Percentiles rank a stretch among this genome's conserved stretches.
These are phyloP conservation scores for Cerastis leucographa DNA, from an alignment of 2,888 invertebrate genomes.

Conservation along the genomic window DNA sequence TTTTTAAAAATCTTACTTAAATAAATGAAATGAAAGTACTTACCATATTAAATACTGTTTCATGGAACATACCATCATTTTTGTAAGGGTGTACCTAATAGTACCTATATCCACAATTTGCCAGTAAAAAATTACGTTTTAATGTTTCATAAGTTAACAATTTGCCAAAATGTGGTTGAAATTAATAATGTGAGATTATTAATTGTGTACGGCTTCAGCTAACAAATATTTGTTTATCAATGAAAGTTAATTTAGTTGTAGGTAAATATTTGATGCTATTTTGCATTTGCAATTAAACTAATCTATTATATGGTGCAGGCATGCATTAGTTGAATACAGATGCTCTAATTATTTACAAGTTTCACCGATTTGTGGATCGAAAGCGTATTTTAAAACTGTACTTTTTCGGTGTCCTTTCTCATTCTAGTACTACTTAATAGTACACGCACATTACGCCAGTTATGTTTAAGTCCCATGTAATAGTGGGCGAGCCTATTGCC, in stretches of 20 bases:
- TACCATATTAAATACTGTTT: constrained; percentile 12
- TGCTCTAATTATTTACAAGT: not conserved
- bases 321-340: constrained; percentile 11
- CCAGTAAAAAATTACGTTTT: not conserved
- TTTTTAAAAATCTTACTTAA: no score
- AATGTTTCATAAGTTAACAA: constrained; percentile 3
- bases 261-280: constrained; percentile 49
- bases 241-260: constrained; percentile 36
- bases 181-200: constrained; percentile 31
- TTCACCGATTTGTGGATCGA: constrained; percentile 2
- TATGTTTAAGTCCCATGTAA: no score
- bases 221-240: constrained; percentile 38
- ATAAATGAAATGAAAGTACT: no score
- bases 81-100: not conserved
- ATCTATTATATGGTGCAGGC: constrained; percentile 27
- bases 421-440: no score
- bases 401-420: not conserved
- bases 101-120: not conserved
- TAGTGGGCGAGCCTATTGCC: no score
- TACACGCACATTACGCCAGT: no score
- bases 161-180: constrained; percentile 8
- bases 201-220: constrained; percentile 15
- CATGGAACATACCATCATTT: not conserved
- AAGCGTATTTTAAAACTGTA: not conserved
- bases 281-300: constrained; percentile 15